Conservation (phyloP, 2,797 vertebrate species). For the Brachyrhaphis roseni region DNA sequence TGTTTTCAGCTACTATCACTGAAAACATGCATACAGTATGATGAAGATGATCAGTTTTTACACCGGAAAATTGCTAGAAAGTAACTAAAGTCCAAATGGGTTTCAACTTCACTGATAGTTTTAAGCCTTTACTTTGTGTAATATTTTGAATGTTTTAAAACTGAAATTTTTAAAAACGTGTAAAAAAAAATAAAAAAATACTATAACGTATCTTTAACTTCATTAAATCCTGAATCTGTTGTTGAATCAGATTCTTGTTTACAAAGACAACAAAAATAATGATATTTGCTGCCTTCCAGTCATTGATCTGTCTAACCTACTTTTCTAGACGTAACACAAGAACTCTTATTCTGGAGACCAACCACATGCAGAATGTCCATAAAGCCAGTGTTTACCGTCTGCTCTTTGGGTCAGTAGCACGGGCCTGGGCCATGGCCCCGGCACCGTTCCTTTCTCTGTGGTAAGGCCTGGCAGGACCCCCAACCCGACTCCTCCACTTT, state of each 20-base stretch:
- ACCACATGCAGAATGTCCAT: constrained; percentile 68
- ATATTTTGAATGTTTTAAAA: background rate
- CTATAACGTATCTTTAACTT: background rate
- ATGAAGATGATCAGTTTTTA: background rate
- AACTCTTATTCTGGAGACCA: constrained; percentile 63
- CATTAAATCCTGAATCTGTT: background rate
- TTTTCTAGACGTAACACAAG: constrained; percentile 50
- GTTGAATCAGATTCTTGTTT: constrained; percentile 12
- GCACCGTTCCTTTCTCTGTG: constrained; percentile 60
- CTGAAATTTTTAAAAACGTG: background rate
- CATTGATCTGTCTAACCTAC: constrained; percentile 43
- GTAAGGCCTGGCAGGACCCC: constrained; percentile 61
- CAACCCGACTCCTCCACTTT: constrained; percentile 29
- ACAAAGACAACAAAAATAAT: constrained; percentile 4
- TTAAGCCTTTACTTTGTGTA: background rate
- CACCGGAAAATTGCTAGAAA: background rate
- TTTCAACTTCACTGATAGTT: background rate
- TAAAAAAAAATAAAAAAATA: background rate
- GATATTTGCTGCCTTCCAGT: background rate
- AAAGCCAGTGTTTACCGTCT: constrained; percentile 69
- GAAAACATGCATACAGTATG: background rate
- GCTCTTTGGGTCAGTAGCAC: constrained; percentile 75
- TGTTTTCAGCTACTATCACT: background rate
- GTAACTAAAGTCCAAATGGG: background rate
- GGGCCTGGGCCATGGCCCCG: constrained; percentile 72